Conservation (phyloP, 2,797 vertebrate species). For the Lutjanus argentimaculatus region DNA sequence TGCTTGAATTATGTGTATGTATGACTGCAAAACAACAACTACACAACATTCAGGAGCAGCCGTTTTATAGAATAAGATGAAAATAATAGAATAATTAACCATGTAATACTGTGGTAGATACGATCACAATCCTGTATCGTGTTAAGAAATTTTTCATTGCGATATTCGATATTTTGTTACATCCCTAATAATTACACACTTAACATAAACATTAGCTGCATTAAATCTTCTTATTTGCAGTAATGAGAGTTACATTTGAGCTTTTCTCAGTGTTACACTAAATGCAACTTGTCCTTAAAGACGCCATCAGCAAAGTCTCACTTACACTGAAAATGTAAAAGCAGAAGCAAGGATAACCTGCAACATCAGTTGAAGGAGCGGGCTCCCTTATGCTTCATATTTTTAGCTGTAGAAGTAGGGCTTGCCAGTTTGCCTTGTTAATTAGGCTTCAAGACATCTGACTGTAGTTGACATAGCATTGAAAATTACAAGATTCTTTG, state of each 20-base stretch:
- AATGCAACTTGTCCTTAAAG: neutral
- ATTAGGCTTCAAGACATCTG: neutral
- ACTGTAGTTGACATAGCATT: conserved; percentile 3
- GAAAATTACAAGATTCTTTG: conserved; percentile 33
- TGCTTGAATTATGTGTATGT: too few species aligned
- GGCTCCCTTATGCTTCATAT: neutral
- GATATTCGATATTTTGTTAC: too few species aligned
- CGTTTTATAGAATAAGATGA: too few species aligned
- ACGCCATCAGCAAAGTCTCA: neutral
- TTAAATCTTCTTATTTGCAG: neutral
- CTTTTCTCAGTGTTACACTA: neutral
- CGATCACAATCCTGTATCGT: too few species aligned
- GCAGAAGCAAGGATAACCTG: neutral
- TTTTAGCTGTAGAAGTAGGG: conserved; percentile 3
- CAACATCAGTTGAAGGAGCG: neutral
- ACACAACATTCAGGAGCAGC: too few species aligned
- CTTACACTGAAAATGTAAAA: neutral
- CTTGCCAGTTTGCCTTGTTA: neutral
- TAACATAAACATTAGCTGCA: neutral
- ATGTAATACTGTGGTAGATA: too few species aligned
- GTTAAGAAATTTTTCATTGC: too few species aligned
- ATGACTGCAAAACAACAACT: too few species aligned
- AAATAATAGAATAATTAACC: too few species aligned
- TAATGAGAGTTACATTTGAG: too few species aligned
- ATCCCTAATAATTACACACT: neutral